Percentiles rank a stretch among this genome's conserved stretches.
Evolutionary conservation across 37 sponge, comb jelly and placozoan genomes (phyloP).

Genomic region (Hormiphora californensis): DNA sequence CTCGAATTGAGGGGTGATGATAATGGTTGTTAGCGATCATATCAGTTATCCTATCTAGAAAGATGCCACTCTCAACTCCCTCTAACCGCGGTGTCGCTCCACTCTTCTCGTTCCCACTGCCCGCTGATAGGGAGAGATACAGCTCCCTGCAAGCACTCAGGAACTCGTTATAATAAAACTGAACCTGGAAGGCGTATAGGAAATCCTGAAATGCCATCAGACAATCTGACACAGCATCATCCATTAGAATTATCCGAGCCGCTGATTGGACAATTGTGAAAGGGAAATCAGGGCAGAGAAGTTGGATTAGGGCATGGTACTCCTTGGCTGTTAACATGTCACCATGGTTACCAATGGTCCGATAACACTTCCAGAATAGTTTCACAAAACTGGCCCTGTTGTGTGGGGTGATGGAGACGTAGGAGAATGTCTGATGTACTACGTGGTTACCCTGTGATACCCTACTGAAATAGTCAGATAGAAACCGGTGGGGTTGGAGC

Average conservation of each 20-base stretch:
- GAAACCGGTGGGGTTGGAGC: constrained; percentile 59
- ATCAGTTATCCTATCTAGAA: constrained; percentile 23
- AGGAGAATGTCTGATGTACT: constrained; percentile 65
- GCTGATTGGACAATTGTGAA: constrained; percentile 44
- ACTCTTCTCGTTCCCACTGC: not conserved
- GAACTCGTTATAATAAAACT: constrained; percentile 72
- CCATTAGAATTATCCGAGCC: constrained; percentile 49
- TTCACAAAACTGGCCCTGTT: constrained; percentile 71
- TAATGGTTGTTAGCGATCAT: constrained; percentile 39
- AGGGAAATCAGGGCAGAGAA: constrained; percentile 71
- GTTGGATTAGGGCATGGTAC: constrained; percentile 62
- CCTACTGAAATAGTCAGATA: constrained; percentile 70
- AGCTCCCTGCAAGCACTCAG: constrained; percentile 58
- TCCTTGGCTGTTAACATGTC: constrained; percentile 58
- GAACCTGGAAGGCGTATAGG: constrained; percentile 68
- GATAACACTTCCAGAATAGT: constrained; percentile 57
- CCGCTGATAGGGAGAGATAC: constrained; percentile 17
- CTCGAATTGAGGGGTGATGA: constrained; percentile 35
- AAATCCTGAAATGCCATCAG: constrained; percentile 60
- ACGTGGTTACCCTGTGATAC: constrained; percentile 66
- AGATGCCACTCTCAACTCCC: constrained; percentile 8
- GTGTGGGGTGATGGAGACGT: constrained; percentile 68
- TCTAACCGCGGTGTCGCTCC: constrained; percentile 26
- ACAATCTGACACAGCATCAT: constrained; percentile 53
- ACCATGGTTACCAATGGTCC: constrained; percentile 56